phyloP scores from a whole-genome alignment of 2,113 vertebrate genomes.

The Pycnonotus jocosus region DNA sequence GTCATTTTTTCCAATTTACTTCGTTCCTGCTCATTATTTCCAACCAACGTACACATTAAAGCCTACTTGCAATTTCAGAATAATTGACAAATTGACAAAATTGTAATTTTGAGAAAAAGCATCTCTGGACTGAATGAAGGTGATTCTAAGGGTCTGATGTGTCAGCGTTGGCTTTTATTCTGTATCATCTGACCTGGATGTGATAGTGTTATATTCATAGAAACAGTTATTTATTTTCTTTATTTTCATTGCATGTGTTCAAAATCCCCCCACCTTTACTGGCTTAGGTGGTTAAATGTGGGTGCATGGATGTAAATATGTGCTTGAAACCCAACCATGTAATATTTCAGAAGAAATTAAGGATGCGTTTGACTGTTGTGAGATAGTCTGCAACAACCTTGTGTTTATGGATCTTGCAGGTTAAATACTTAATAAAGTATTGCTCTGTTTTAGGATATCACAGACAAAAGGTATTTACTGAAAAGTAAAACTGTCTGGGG shows the following conservation, averaged over 20 bases:
- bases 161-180: not conserved
- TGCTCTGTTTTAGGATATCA: not conserved
- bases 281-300: not conserved
- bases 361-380: not conserved
- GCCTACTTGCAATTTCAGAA: not conserved
- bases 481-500: not conserved
- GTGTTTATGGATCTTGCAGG: not conserved
- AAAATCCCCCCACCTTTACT: not conserved
- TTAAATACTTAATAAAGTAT: not conserved
- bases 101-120: not conserved
- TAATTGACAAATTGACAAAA: not conserved
- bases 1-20: not conserved
- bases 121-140: not conserved
- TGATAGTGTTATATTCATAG: not conserved
- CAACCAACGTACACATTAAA: not conserved
- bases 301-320: not conserved
- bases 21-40: not conserved
- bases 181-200: not conserved
- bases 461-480: not conserved
- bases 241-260: not conserved
- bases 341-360: not conserved
- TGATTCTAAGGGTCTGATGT: rapidly evolving
- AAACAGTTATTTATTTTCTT: not conserved
- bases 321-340: not conserved
- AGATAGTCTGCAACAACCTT: not conserved